phyloP scores from a whole-genome alignment of 2,113 vertebrate genomes.

The Hoplias malabaricus region DNA sequence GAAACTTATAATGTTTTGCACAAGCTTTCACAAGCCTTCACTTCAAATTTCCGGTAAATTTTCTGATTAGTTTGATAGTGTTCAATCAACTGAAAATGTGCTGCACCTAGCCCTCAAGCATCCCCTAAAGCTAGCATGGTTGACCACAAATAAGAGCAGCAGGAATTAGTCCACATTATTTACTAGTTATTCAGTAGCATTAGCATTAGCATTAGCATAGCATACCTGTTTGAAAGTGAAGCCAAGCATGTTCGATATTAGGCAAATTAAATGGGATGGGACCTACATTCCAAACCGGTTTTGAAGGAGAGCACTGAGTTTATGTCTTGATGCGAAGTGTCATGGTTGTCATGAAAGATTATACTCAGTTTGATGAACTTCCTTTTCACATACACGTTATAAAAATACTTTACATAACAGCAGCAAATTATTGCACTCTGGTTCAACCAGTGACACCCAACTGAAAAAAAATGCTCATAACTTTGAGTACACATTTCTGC shows the following conservation, averaged over 20 bases:
- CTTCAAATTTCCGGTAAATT: neutral
- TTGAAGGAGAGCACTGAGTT: neutral
- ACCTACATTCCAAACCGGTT: neutral
- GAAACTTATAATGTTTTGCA: constrained; percentile 7
- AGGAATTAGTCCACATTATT: no score
- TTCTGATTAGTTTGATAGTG: neutral
- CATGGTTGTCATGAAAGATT: neutral
- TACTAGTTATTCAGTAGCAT: no score
- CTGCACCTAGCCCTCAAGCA: neutral
- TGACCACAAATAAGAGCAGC: no score
- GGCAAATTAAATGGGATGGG: neutral
- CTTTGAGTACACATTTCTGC: no score
- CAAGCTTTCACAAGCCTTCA: constrained; percentile 20
- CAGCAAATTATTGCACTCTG: no score
- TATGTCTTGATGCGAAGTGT: neutral
- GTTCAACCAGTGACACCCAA: no score
- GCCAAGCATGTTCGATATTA: neutral
- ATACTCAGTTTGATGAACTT: neutral
- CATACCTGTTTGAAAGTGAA: no score
- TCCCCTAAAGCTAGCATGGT: neutral
- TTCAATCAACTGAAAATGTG: neutral
- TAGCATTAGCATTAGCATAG: no score
- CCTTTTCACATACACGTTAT: no score
- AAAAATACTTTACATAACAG: no score
- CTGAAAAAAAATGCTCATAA: no score